Percentiles rank a stretch among this genome's conserved stretches.
Evolutionary conservation across 1,140 invertebrate genomes (phyloP).

Genomic region (Eriosoma lanigerum): DNA sequence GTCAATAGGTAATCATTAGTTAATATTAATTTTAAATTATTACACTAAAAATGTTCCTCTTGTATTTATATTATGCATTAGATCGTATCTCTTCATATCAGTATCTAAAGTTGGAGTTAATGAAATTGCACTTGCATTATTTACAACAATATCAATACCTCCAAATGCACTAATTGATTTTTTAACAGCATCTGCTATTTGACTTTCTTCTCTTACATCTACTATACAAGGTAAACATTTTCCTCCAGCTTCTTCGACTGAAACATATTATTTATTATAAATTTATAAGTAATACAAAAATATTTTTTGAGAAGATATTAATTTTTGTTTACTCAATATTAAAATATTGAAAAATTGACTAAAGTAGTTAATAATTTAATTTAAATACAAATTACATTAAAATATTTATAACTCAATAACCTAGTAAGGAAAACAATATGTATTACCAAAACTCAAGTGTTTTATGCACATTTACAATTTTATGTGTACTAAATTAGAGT

Average conservation of each 20-base stretch:
- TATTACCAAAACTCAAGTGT: no score
- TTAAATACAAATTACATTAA: no score
- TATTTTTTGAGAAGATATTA: no score
- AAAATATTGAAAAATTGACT: no score
- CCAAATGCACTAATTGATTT: constrained; percentile 89
- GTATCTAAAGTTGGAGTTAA: constrained; percentile 83
- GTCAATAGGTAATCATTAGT: neutral
- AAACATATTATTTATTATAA: constrained; percentile 49
- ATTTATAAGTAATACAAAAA: constrained; percentile 48
- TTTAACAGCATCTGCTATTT: constrained; percentile 82
- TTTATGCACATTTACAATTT: no score
- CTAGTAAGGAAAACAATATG: no score
- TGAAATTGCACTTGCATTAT: constrained; percentile 96
- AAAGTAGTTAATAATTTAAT: no score
- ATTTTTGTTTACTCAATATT: no score
- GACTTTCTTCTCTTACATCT: constrained; percentile 86
- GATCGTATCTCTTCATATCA: constrained; percentile 93
- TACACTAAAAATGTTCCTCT: constrained; percentile 90
- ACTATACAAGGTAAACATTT: constrained; percentile 90
- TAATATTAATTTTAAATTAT: constrained; percentile 55
- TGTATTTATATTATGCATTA: constrained; percentile 91
- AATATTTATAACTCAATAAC: no score
- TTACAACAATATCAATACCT: constrained; percentile 92
- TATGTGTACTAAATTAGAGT: no score
- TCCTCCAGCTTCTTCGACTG: constrained; percentile 89